Evolutionary conservation across 2,113 vertebrate genomes (phyloP), one percentile per base, ranked within the genome.

Genomic region (Macquaria australasica): DNA sequence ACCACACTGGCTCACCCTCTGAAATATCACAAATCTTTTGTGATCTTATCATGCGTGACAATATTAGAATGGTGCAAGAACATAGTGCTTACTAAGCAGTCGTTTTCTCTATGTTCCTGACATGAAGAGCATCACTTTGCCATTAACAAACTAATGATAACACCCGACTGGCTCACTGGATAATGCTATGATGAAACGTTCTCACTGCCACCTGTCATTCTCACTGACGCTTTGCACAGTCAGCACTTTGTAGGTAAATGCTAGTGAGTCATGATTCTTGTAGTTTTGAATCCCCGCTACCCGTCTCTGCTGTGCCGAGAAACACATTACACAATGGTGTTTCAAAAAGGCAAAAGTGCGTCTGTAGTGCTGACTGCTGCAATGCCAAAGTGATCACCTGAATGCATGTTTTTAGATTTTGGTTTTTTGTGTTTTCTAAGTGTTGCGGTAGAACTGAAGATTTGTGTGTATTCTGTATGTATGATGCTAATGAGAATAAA

Each of bases 91-190:
- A 85, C 84, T 86, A 80, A 81, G 84, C 78, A 88, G 78, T 81
- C 81, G 51, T 92, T 86, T 87, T 81, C 72, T 90, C 68, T 83
- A 64, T 89, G 79, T 88, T 88, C 89, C 89, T 91, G 83, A 95
- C 87, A 84, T 85, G 84, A 93, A 85, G 87, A 92, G 84, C 90
- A 90, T 86, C 87, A 92, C 77, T 91, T 89, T 94, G 87, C 92
- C 87, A 94, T 95, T 95, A 96, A 96, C 94, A 83, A 87, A 96
- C 94, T 95, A 95, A 94, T 94, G 90, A 93, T 89, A 87, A 87
- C 91, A 92, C 92, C 87, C 86, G 78, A 94, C 93, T 81, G 89
- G 89, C 94, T 93, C 91, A 93, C 93, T 85, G 89, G 90, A 93
- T 91, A 87, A 92, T 89, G 93, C 94, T 92, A 82, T 88, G 88